Evolutionary conservation across 1,140 invertebrate genomes (phyloP).

Genomic region (Solenopsis fugax): DNA sequence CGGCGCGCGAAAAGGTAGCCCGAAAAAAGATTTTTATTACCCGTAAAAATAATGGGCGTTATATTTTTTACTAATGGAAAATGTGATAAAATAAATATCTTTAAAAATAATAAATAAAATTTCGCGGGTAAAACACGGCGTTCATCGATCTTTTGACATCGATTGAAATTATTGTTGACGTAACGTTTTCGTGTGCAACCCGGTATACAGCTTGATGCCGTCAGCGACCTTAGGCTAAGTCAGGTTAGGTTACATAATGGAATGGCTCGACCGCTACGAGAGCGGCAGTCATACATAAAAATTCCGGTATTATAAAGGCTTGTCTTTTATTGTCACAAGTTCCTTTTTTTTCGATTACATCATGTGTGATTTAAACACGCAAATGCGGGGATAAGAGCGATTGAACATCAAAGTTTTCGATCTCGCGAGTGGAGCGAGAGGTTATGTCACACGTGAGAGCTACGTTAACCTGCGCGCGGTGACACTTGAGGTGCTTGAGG

Average conservation of each 20-base stretch:
- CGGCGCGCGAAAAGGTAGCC: not conserved
- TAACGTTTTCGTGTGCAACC: not conserved
- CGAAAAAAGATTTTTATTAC: not conserved
- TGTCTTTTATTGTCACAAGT: not conserved
- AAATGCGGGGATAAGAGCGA: not conserved
- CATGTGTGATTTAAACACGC: constrained; percentile 4
- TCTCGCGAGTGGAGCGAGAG: not conserved
- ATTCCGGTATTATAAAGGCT: constrained; percentile 7
- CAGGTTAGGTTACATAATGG: not conserved
- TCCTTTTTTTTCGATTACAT: not conserved
- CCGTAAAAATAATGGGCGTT: not conserved
- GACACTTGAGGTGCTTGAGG: constrained; percentile 10
- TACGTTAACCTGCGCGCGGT: not conserved
- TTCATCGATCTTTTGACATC: not conserved
- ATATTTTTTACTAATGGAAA: not conserved
- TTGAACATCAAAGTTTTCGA: not conserved
- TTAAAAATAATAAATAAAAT: constrained; percentile 7
- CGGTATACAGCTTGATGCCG: not conserved
- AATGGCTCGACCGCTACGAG: not conserved
- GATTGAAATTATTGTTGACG: not conserved
- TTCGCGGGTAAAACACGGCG: not conserved
- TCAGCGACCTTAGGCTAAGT: not conserved
- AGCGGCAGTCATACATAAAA: not conserved
- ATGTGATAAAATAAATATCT: not conserved
- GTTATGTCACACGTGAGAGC: constrained; percentile 19